Evolutionary conservation across 2,113 vertebrate genomes (phyloP).

Genomic region (Sula dactylatra): DNA sequence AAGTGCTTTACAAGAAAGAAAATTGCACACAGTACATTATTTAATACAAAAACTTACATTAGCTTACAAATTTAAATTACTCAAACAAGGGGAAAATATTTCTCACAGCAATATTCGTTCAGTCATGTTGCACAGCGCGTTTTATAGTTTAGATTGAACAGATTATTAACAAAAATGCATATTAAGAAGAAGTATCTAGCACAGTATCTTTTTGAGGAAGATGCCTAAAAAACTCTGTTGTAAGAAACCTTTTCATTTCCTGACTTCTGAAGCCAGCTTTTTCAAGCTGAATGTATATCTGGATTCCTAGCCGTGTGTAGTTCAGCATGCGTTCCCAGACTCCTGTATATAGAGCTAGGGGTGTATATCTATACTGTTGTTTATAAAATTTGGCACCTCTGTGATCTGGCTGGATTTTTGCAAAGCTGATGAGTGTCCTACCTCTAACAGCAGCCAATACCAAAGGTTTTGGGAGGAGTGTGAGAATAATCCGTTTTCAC

Average conservation of each 20-base stretch:
- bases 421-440: not conserved
- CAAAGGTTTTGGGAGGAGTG: not conserved
- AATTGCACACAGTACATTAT: conserved; percentile 48
- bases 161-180: conserved; percentile 51
- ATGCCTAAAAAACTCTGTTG: not conserved
- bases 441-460: not conserved
- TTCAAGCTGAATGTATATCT: not conserved
- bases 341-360: not conserved
- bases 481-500: not conserved
- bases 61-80: conserved; percentile 61
- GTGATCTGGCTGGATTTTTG: not conserved
- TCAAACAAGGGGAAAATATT: conserved; percentile 19
- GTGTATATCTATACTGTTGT: rapidly evolving
- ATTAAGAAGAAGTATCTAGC: conserved; percentile 33
- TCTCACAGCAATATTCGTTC: conserved; percentile 44
- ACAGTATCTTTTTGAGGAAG: conserved; percentile 20
- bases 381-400: not conserved
- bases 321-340: not conserved
- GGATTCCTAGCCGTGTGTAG: not conserved
- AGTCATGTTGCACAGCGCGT: conserved; percentile 36
- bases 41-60: conserved; percentile 61
- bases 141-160: conserved; percentile 42
- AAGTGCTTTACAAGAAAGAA: conserved; percentile 58
- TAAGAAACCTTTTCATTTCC: not conserved
- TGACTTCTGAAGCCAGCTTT: not conserved